These are phyloP conservation scores for Heteromormyrus szaboi DNA, from an alignment of 2,797 vertebrate species.

Conservation along the genomic window DNA sequence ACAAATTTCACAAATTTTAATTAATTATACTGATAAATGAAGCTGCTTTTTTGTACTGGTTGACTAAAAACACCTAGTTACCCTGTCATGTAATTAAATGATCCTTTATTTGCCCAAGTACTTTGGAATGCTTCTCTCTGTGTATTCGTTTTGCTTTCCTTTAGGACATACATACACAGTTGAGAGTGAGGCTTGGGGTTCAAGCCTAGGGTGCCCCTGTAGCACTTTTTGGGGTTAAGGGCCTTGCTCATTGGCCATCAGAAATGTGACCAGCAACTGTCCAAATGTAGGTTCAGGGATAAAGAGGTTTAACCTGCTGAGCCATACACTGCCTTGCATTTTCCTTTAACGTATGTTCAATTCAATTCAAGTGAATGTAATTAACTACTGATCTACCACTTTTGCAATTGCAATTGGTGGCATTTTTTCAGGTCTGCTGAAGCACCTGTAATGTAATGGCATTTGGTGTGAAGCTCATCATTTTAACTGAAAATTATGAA, in stretches of 20 bases:
- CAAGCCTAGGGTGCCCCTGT: not conserved
- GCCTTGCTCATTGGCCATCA: not conserved
- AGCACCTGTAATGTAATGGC: too few species aligned
- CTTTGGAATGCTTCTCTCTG: not conserved
- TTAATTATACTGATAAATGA: not conserved
- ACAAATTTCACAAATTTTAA: not conserved
- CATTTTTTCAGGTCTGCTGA: too few species aligned
- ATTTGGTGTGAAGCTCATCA: not conserved
- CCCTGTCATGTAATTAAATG: not conserved
- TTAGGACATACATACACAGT: not conserved
- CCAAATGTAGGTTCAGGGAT: not conserved
- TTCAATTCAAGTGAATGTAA: too few species aligned
- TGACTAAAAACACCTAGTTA: not conserved
- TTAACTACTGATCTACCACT: too few species aligned
- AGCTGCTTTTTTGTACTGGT: not conserved
- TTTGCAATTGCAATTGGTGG: too few species aligned
- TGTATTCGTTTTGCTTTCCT: not conserved
- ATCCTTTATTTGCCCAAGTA: not conserved
- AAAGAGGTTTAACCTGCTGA: not conserved
- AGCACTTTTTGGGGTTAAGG: not conserved
- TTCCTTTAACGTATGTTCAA: not conserved
- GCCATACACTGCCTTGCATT: not conserved
- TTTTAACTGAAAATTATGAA: too few species aligned
- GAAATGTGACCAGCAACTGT: not conserved
- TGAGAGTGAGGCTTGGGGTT: not conserved